Evolutionary conservation across 1,140 invertebrate genomes (phyloP).

Genomic region (Heliconius melpomene): DNA sequence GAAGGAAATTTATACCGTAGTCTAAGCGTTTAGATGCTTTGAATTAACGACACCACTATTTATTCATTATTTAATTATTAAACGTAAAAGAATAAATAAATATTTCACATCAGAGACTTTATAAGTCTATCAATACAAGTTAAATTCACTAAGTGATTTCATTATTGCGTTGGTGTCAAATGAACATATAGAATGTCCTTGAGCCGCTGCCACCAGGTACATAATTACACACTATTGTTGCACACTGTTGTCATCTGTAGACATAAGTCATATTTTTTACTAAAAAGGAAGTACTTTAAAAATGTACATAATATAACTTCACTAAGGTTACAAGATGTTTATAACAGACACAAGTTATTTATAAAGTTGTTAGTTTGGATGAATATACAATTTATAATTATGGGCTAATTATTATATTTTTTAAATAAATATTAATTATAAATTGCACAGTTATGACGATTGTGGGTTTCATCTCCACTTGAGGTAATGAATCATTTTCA

Average conservation of each 20-base stretch:
- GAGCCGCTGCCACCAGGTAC: constrained; percentile 38
- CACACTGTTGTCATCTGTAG: constrained; percentile 2
- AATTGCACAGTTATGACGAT: no score
- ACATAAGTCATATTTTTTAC: no score
- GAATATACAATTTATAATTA: no score
- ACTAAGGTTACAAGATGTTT: no score
- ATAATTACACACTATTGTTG: constrained; percentile 29
- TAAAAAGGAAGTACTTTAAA: not conserved
- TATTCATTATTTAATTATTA: not conserved
- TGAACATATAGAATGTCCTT: constrained; percentile 46
- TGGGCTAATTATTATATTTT: no score
- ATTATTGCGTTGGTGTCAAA: constrained; percentile 33
- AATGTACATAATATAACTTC: not conserved
- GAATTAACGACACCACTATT: not conserved
- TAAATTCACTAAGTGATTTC: constrained; percentile 39
- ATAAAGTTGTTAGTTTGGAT: no score
- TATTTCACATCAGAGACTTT: no score
- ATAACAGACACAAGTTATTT: no score
- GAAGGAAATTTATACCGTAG: not conserved
- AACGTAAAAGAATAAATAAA: not conserved
- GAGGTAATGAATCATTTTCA: no score
- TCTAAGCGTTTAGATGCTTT: not conserved
- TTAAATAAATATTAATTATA: no score
- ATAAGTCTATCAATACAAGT: no score
- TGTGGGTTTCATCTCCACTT: no score